These are phyloP conservation scores for Tapirus terrestris DNA, from an alignment of 2,113 vertebrate genomes.

Conservation along the genomic window DNA sequence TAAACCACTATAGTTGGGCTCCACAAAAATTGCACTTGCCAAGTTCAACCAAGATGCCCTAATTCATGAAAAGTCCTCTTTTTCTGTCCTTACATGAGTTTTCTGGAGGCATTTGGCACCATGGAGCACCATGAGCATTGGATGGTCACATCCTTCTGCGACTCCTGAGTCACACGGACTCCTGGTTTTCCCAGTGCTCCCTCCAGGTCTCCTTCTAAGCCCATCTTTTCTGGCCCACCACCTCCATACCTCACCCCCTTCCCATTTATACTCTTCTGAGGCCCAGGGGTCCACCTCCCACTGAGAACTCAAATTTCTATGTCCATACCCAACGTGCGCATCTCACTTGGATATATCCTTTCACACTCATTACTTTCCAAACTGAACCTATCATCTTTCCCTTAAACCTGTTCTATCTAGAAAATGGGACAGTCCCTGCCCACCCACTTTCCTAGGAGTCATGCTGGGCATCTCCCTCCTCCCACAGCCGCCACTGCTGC, in stretches of 20 bases:
- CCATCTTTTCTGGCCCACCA: no score
- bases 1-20: neutral
- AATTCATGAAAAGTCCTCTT: neutral
- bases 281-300: neutral
- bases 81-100: neutral
- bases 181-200: neutral
- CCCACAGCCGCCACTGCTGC: neutral
- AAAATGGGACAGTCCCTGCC: neutral
- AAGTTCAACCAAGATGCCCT: neutral
- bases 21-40: neutral
- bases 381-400: neutral
- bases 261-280: neutral
- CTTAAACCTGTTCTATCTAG: neutral
- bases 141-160: neutral
- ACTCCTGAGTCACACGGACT: neutral
- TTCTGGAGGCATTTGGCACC: neutral
- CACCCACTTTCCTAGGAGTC: neutral
- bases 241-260: neutral
- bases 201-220: neutral
- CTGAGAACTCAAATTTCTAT: neutral
- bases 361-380: neutral
- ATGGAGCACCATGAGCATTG: neutral
- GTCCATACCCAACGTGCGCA: neutral
- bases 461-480: neutral
- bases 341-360: neutral